Conservation (phyloP, 2,888 invertebrate species). For the Brenthis hecate region DNA sequence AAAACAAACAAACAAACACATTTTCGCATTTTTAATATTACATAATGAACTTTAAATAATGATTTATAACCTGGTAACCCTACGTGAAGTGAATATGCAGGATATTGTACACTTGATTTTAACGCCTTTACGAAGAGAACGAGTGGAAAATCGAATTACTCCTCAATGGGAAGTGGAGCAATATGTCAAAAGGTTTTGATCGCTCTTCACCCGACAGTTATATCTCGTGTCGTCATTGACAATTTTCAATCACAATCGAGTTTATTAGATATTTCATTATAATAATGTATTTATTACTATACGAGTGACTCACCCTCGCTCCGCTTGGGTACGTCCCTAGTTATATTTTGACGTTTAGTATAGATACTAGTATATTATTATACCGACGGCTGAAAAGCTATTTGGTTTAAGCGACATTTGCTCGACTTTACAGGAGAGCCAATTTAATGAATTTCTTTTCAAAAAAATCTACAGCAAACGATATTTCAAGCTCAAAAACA, state of each 20-base stretch:
- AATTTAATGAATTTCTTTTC: no score
- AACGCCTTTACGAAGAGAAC: slow-evolving; percentile 54
- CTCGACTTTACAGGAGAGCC: no score
- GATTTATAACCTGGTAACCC: slow-evolving; percentile 15
- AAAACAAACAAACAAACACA: no score
- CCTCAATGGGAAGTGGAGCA: slow-evolving; percentile 42
- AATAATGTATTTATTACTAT: no score
- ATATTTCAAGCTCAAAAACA: not conserved
- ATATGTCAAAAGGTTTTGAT: slow-evolving; percentile 43
- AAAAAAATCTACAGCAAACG: not conserved
- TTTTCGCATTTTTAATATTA: no score
- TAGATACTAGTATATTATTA: no score
- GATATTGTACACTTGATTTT: slow-evolving; percentile 51
- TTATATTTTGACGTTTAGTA: no score
- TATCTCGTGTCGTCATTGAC: slow-evolving; percentile 15
- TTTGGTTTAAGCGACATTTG: no score
- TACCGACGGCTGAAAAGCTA: no score
- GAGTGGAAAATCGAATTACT: slow-evolving; percentile 61
- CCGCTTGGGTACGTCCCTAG: no score
- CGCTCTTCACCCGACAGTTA: slow-evolving; percentile 32
- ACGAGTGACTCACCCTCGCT: no score
- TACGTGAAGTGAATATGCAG: slow-evolving; percentile 53
- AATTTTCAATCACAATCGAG: slow-evolving; percentile 5
- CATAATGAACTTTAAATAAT: not conserved
- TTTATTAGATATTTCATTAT: slow-evolving; percentile 1